Conservation (phyloP, 1,140 invertebrate species). For the Palaemon carinicauda region DNA sequence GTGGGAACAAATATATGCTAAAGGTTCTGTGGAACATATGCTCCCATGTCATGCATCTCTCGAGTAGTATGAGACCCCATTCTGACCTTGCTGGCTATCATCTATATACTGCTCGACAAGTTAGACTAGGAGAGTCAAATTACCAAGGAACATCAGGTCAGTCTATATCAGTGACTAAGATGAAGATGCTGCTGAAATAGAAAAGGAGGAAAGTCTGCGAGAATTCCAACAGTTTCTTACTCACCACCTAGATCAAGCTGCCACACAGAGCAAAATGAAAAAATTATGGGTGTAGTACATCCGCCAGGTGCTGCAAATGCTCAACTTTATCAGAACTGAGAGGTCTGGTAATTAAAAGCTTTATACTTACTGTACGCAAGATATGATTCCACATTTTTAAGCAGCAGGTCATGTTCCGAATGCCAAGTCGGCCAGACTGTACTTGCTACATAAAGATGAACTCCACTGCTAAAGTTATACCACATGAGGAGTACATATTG, state of each 20-base stretch:
- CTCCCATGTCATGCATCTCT: too few relatives aligned
- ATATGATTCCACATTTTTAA: slow-evolving; percentile 31
- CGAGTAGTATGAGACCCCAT: too few relatives aligned
- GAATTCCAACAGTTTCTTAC: not conserved
- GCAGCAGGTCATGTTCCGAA: not conserved
- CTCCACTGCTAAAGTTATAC: not conserved
- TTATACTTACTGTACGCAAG: not conserved
- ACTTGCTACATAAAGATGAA: not conserved
- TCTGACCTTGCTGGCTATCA: too few relatives aligned
- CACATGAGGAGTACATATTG: too few relatives aligned
- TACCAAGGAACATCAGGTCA: too few relatives aligned
- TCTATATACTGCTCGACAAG: too few relatives aligned
- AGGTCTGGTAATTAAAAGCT: not conserved
- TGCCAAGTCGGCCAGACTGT: too few relatives aligned
- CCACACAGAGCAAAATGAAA: not conserved
- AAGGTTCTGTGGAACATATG: too few relatives aligned
- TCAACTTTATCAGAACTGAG: slow-evolving; percentile 5
- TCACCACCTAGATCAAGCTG: not conserved
- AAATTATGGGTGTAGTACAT: not conserved
- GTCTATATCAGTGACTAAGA: too few relatives aligned
- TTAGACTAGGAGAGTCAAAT: too few relatives aligned
- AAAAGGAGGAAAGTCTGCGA: not conserved
- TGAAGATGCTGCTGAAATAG: too few relatives aligned
- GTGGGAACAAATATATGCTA: too few relatives aligned
- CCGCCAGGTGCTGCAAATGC: not conserved